phyloP scores from a whole-genome alignment of 2,888 invertebrate species.

The Embidobia sp. region DNA sequence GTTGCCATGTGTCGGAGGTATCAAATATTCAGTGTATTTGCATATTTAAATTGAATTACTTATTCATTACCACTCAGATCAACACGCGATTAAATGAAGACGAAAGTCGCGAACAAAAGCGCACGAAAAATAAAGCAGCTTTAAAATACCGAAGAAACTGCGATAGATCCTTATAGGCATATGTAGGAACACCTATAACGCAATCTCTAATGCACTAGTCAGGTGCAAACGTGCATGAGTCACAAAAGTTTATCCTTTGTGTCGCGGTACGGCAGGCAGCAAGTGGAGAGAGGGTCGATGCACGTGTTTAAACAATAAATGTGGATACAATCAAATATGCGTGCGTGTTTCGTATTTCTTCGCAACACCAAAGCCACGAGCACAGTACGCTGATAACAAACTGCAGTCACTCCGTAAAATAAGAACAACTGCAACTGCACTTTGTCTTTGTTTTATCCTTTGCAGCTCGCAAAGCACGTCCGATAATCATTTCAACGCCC shows the following conservation, averaged over 20 bases:
- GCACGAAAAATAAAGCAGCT: too few relatives aligned
- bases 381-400: constrained; percentile 39
- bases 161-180: too few relatives aligned
- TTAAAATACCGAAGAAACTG: too few relatives aligned
- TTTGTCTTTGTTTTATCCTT: constrained; percentile 21
- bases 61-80: constrained; percentile 1
- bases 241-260: constrained; percentile 56
- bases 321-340: constrained; percentile 48
- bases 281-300: constrained; percentile 40
- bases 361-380: constrained; percentile 26
- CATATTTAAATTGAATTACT: constrained; percentile 2
- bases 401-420: constrained; percentile 24
- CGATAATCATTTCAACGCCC: neutral
- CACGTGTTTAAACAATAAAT: constrained; percentile 60
- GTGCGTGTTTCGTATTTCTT: constrained; percentile 51
- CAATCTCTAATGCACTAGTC: constrained; percentile 29
- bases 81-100: too few relatives aligned
- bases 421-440: constrained; percentile 5
- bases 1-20: too few relatives aligned
- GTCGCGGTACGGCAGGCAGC: constrained; percentile 24
- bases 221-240: constrained; percentile 50
- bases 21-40: neutral
- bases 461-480: neutral
- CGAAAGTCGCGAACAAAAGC: too few relatives aligned
- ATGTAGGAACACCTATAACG: neutral